Evolutionary conservation across 2,888 invertebrate genomes (phyloP), one percentile per base, ranked within the genome.

Genomic region (Saturnia pavonia): DNA sequence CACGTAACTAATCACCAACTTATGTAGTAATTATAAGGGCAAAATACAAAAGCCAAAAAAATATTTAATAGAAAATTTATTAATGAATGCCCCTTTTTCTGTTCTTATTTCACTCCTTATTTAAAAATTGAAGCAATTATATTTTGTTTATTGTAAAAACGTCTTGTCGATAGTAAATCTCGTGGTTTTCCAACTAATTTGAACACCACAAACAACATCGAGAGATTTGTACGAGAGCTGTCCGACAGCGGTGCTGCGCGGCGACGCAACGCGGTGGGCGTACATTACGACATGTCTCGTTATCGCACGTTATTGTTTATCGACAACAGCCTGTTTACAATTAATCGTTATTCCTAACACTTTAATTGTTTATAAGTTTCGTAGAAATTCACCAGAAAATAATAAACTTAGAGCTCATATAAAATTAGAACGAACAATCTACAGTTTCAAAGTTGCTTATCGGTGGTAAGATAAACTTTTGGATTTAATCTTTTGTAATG

Each of bases 231-330:
- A 25, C 57, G 57, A 60, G 14, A 65, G 11, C 66, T 70, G 70
- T 70, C 70, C 63, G 34, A 45, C 27, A 48, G 65, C 51, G 63
- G 12, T 0, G 63, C 45, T 14, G 45, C 48, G 4, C 43, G 43
- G n/a, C 14, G 43, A 27, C 63, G 76, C 77, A 75, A 76, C 76
- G 75, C 77, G 77, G 84, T 85, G 84, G 84, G 84, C 79, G 86
- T 86, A 85, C 84, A 84, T 90, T 89, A 89, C 89, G 86, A 87
- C 88, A 80, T 80, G 86, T 81, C 90, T 91, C 90, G 91, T 92
- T 92, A 91, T 84, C 78, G 81, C 79, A 80, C 82, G 82, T 84
- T 85, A 88, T 91, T 91, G 90, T 91, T 91, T 90, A 87, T 85
- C 82, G 83, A 78, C 81, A 78, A 74, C 72, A 51, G 67, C 45